Evolutionary conservation across 2,888 invertebrate genomes (phyloP).

Genomic region (Rhingia rostrata): DNA sequence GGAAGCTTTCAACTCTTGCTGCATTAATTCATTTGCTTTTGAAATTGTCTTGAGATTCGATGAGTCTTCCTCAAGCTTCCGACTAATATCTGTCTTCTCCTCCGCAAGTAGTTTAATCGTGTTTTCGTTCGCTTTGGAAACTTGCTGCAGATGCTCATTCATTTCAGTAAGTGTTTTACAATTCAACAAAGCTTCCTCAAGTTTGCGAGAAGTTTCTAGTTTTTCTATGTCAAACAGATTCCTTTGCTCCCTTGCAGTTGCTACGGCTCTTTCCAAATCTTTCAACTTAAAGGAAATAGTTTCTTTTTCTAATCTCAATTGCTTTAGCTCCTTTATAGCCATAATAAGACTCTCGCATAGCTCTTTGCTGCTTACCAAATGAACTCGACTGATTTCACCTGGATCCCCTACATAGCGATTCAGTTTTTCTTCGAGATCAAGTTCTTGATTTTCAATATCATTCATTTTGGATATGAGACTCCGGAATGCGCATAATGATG

Average conservation of each 20-base stretch:
- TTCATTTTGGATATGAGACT: slow-evolving; percentile 22
- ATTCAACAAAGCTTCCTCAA: slow-evolving; percentile 75
- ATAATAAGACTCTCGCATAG: slow-evolving; percentile 43
- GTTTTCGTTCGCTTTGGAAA: slow-evolving; percentile 6
- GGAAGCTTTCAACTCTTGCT: slow-evolving; percentile 85
- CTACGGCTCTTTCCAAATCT: slow-evolving; percentile 4
- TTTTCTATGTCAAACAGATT: slow-evolving; percentile 15
- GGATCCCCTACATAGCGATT: slow-evolving; percentile 39
- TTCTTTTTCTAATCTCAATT: slow-evolving; percentile 9
- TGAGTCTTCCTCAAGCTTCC: slow-evolving; percentile 84
- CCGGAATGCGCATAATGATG: slow-evolving; percentile 24
- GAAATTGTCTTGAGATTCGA: slow-evolving; percentile 77
- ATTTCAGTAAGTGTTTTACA: slow-evolving; percentile 75
- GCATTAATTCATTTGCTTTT: slow-evolving; percentile 85
- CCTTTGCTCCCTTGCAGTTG: slow-evolving; percentile 55
- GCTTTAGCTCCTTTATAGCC: slow-evolving; percentile 34
- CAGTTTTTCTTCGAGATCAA: slow-evolving; percentile 22
- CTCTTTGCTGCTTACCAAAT: slow-evolving; percentile 8
- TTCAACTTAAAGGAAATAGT: background rate
- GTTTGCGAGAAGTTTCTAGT: slow-evolving; percentile 76
- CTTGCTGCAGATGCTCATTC: slow-evolving; percentile 66
- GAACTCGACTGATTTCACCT: slow-evolving; percentile 37
- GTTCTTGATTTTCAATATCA: slow-evolving; percentile 11
- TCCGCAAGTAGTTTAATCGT: slow-evolving; percentile 83
- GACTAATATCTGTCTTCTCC: slow-evolving; percentile 82